Evolutionary conservation across 2,888 invertebrate species (phyloP).

Genomic region (Amaurobius ferox): DNA sequence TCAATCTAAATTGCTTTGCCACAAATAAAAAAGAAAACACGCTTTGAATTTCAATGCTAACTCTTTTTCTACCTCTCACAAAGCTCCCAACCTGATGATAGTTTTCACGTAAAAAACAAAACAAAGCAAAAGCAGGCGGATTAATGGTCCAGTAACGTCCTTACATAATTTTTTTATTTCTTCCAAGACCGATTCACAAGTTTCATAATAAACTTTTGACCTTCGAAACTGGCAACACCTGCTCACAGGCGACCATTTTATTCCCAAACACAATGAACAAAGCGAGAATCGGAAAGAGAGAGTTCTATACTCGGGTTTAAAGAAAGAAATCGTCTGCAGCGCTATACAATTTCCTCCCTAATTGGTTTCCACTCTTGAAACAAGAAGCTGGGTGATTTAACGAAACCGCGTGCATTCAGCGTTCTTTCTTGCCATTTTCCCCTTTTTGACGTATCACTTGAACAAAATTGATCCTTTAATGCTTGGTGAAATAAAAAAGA

Average conservation of each 20-base stretch:
- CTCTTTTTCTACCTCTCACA: too few species aligned
- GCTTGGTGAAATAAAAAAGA: too few species aligned
- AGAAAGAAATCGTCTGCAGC: background rate
- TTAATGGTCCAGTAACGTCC: background rate
- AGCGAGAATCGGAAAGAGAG: conserved; percentile 12
- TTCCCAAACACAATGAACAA: conserved; percentile 21
- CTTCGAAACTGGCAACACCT: conserved; percentile 33
- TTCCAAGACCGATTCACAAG: background rate
- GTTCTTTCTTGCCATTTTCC: too few species aligned
- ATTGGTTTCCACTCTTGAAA: conserved; percentile 12
- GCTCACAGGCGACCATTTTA: conserved; percentile 14
- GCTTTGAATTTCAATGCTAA: too few species aligned
- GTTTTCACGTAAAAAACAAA: background rate
- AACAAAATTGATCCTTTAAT: too few species aligned
- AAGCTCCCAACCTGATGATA: too few species aligned
- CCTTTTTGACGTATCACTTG: too few species aligned
- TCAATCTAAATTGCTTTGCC: too few species aligned
- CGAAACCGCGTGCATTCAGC: conserved; percentile 34
- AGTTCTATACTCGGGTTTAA: background rate
- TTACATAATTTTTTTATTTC: background rate
- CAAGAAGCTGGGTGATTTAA: conserved; percentile 43
- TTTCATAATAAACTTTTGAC: conserved; percentile 40
- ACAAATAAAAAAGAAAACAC: too few species aligned
- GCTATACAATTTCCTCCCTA: background rate
- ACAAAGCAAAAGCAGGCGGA: background rate